phyloP scores from a whole-genome alignment of 2,797 vertebrate genomes.

The Bucorvus abyssinicus region DNA sequence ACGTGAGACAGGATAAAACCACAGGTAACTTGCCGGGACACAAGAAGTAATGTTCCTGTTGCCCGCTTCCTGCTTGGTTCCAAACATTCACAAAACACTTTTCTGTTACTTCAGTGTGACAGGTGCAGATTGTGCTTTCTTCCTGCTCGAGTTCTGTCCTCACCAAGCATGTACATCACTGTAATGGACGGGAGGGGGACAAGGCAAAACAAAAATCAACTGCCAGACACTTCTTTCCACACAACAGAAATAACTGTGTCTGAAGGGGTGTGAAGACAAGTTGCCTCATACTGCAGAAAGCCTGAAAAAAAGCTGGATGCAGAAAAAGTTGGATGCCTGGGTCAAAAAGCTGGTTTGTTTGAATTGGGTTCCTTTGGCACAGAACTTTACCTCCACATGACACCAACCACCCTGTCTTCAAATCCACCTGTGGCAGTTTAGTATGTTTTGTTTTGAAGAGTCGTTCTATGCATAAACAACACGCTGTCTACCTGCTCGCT shows the following conservation, averaged over 20 bases:
- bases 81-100: background rate
- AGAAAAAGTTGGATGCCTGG: background rate
- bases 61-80: background rate
- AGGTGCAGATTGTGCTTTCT: background rate
- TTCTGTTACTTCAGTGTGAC: background rate
- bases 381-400: background rate
- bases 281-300: background rate
- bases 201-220: background rate
- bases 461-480: background rate
- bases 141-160: background rate
- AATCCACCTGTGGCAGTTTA: background rate
- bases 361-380: background rate
- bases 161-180: background rate
- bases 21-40: background rate
- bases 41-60: background rate
- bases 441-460: background rate
- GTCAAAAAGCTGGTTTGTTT: background rate
- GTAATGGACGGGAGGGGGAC: background rate
- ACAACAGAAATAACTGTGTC: background rate
- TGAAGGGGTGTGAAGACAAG: background rate
- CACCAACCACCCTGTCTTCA: background rate
- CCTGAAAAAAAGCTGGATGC: background rate
- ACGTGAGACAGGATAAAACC: background rate
- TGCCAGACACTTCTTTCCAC: background rate
- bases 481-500: background rate